Base-by-base conservation (phyloP, 2,113 vertebrate species). In the Mobula birostris region DNA sequence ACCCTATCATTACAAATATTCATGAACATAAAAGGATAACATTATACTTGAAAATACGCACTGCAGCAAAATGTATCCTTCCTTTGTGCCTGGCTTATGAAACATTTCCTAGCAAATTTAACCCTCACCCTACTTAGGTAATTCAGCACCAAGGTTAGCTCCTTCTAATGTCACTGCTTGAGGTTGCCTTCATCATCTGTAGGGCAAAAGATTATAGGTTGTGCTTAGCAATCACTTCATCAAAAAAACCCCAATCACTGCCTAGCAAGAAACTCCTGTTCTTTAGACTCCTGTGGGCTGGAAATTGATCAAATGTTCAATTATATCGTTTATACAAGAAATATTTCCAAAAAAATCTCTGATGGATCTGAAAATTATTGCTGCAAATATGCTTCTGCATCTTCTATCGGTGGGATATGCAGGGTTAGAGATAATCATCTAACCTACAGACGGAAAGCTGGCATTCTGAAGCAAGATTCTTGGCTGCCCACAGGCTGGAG, bases 121-220 rank as follows among this genome's bases (percentile, higher is more conserved):
- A 48, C 70, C 68, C 72, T 29, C 40, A 74, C 4, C 70, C 68
- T 48, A 4, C 7, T 24, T 93, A 36, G 19, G 48, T 11, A 93
- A 21, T 48, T 93, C 91, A 93, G 91, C 91, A 93, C 91, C 91
- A 93, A 93, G 91, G 91, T 27, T 68, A 93, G 91, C 36, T 74
- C 91, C 91, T 76, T 74, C 29, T 72, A 66, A 93, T 66, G 90
- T 72, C 32, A 24, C 68, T 72, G 32, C 66, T 92, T 40, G 8
- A 72, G 68, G 40, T 56, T 74, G 36, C 70, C 91, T 93, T 21
- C 70, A 74, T 93, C 91, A 93, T 74, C 40, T 24, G 27, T 32
- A 27, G 40, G 72, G 19, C 5, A 6, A 40, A 1, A 3, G 70
- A 93, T 93, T 90, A 90, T 70, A 93, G 91, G 8, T 5, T 5